phyloP scores from a whole-genome alignment of 1,140 invertebrate genomes.

The Vollenhovia emeryi region DNA sequence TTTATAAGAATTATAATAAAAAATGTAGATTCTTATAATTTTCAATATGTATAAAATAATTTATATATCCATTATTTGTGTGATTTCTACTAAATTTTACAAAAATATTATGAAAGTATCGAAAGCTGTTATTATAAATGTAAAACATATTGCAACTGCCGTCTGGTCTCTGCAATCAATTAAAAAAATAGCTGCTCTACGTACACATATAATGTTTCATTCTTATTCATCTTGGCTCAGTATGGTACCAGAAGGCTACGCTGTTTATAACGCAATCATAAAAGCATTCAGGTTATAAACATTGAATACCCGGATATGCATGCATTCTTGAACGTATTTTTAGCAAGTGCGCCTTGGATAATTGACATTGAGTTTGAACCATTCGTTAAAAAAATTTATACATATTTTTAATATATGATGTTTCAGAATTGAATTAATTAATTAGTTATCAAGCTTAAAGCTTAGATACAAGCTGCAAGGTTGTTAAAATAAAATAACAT shows the following conservation, averaged over 20 bases:
- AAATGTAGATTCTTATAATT: not conserved
- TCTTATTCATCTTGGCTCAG: not conserved
- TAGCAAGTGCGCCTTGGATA: not conserved
- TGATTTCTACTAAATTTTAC: too few species aligned
- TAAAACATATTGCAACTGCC: not conserved
- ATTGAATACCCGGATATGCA: not conserved
- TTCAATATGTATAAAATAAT: not conserved
- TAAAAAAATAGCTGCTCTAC: not conserved
- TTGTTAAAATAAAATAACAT: constrained; percentile 1
- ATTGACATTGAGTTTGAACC: not conserved
- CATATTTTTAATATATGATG: not conserved
- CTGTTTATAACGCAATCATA: not conserved
- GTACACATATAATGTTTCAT: constrained; percentile 9
- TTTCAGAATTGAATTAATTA: not conserved
- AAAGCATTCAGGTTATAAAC: not conserved
- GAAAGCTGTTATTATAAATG: not conserved
- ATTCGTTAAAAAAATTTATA: not conserved
- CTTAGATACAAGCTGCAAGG: not conserved
- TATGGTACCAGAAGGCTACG: constrained; percentile 6
- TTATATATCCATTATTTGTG: too few species aligned
- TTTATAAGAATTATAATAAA: not conserved
- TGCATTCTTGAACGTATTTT: not conserved
- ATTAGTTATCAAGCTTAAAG: not conserved
- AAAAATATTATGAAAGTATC: not conserved
- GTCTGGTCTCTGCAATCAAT: not conserved